Evolutionary conservation across 2,113 vertebrate genomes (phyloP).

Genomic region (Mobula hypostoma): DNA sequence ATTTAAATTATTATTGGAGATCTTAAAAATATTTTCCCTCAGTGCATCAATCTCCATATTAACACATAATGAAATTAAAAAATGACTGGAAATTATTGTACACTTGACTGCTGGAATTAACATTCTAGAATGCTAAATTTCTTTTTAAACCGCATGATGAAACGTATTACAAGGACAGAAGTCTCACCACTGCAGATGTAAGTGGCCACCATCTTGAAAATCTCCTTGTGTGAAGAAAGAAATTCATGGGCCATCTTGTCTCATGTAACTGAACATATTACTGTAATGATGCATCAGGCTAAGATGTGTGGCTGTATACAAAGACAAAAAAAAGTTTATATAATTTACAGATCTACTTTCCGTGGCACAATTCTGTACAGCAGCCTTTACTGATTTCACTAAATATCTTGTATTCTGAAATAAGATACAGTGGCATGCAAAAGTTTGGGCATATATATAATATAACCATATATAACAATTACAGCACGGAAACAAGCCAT

Average conservation of each 20-base stretch:
- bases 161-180: constrained; percentile 21
- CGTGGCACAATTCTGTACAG: background rate
- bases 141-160: background rate
- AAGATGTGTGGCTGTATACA: constrained; percentile 28
- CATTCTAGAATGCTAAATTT: background rate
- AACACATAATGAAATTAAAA: background rate
- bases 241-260: constrained; percentile 36
- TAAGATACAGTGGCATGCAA: background rate
- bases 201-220: constrained; percentile 37
- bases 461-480: no score
- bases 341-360: background rate
- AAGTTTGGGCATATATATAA: no score
- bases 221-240: constrained; percentile 38
- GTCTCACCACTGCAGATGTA: constrained; percentile 36
- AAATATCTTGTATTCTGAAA: background rate
- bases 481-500: no score
- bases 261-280: constrained; percentile 30
- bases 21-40: no score
- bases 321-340: constrained; percentile 17
- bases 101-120: background rate
- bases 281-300: constrained; percentile 22
- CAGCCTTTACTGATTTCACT: background rate
- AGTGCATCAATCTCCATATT: background rate
- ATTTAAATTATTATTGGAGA: no score
- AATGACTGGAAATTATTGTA: background rate